Evolutionary conservation across 1,140 invertebrate species (phyloP).

Genomic region (Anthonomus grandis): DNA sequence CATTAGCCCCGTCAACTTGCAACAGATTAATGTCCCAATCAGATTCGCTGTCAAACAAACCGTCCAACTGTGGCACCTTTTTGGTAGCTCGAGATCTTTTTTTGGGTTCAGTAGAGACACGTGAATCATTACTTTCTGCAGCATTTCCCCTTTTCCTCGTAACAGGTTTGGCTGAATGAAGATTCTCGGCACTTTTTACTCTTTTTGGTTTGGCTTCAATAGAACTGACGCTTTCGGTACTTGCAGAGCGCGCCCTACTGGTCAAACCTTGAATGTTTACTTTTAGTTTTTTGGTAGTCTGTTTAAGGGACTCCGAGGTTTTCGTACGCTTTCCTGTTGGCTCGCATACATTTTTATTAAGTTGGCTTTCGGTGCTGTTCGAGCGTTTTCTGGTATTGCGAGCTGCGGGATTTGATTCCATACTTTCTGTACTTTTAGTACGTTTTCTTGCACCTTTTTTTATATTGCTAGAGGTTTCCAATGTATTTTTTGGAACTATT

Average conservation of each 20-base stretch:
- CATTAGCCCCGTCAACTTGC: conserved; percentile 32
- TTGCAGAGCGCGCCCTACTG: no score
- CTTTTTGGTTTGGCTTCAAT: no score
- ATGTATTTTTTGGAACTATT: background rate
- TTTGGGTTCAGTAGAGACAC: conserved; percentile 3
- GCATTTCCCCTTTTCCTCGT: no score
- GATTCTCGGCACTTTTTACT: no score
- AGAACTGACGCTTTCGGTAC: no score
- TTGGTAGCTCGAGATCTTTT: background rate
- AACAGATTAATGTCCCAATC: conserved; percentile 17
- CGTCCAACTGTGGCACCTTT: conserved; percentile 54
- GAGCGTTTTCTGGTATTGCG: background rate
- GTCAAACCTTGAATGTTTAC: no score
- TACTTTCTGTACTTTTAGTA: conserved; percentile 8
- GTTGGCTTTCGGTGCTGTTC: background rate
- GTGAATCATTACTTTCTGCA: no score
- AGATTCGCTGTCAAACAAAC: conserved; percentile 31
- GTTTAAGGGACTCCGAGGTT: no score
- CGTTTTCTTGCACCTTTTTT: conserved; percentile 5
- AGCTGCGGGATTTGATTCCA: background rate
- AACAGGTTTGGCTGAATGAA: no score
- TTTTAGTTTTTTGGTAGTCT: no score
- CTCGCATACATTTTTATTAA: background rate
- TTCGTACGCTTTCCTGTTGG: no score
- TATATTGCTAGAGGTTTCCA: no score